These are phyloP conservation scores for Gymnorhina tibicen DNA, from an alignment of 2,113 vertebrate species.

Conservation along the genomic window DNA sequence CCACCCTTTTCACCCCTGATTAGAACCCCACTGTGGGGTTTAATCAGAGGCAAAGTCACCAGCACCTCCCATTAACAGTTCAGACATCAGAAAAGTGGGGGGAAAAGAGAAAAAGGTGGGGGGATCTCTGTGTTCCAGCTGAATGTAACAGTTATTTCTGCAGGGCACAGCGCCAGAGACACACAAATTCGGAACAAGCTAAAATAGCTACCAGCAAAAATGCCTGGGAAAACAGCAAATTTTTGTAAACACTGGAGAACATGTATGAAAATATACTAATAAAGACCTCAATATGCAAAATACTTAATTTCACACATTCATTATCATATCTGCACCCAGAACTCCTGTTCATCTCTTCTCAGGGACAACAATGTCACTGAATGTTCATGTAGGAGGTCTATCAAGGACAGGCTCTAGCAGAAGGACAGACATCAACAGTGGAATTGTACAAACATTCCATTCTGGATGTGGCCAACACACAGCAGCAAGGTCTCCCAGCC, in stretches of 20 bases:
- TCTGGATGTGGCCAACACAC: not conserved
- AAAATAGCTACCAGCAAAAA: not conserved
- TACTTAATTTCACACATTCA: not conserved
- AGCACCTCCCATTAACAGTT: not conserved
- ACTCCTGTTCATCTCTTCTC: not conserved
- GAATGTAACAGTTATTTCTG: not conserved
- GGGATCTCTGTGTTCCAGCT: not conserved
- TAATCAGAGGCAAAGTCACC: not conserved
- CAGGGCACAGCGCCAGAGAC: not conserved
- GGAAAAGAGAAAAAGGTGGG: rapidly evolving
- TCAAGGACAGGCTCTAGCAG: not conserved
- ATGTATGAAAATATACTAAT: not conserved
- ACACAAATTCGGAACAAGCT: not conserved
- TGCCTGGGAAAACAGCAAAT: not conserved
- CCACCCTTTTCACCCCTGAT: not conserved
- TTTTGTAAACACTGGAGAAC: not conserved
- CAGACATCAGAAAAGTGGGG: not conserved
- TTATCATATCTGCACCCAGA: not conserved
- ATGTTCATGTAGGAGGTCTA: rapidly evolving
- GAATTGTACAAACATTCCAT: not conserved
- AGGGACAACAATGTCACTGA: not conserved
- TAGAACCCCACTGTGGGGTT: not conserved
- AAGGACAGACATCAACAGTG: not conserved
- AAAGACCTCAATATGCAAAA: not conserved
- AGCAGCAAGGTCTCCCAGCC: not conserved